Evolutionary conservation across 2,113 vertebrate species (phyloP).

Genomic region (Cisticola juncidis): DNA sequence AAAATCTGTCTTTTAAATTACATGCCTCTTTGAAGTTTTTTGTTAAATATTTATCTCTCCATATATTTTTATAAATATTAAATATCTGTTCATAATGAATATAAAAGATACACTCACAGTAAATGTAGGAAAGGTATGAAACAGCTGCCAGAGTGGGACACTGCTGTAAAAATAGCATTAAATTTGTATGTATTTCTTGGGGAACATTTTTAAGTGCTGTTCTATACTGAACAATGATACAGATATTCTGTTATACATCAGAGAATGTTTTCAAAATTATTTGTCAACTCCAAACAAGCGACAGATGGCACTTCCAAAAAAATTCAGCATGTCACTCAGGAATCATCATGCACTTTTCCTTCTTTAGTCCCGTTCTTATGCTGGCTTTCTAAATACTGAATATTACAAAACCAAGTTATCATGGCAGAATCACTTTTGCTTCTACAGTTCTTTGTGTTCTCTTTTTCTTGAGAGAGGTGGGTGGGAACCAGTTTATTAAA

Average conservation of each 20-base stretch:
- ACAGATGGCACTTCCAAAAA: constrained; percentile 22
- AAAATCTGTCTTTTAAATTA: background rate
- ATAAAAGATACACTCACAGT: background rate
- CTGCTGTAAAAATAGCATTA: constrained; percentile 57
- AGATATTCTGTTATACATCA: constrained; percentile 30
- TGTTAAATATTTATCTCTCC: background rate
- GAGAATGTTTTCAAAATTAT: constrained; percentile 33
- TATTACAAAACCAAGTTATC: background rate
- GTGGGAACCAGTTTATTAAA: background rate
- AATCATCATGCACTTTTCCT: background rate
- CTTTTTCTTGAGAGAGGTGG: background rate
- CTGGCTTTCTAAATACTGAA: background rate
- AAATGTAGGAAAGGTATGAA: background rate
- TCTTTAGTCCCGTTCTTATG: background rate
- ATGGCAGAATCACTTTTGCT: background rate
- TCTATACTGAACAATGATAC: constrained; percentile 30
- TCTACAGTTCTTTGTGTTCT: background rate
- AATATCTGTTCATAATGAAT: background rate
- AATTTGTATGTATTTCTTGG: constrained; percentile 33
- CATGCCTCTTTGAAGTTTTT: background rate
- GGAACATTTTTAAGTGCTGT: constrained; percentile 18
- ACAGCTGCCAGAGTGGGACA: constrained; percentile 35
- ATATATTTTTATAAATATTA: background rate
- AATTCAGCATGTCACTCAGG: constrained; percentile 2
- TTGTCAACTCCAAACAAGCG: background rate